Conservation (phyloP, 1,140 invertebrate genomes). For the Apis mellifera region Amel_HAv3.1 CM009943.2:9640501-9641000, state of each 20-base stretch:
- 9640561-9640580: no score
- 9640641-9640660: slow-evolving; percentile 12
- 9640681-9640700: slow-evolving; percentile 32
- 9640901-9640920: no score
- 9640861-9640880: no score
- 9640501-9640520: slow-evolving; percentile 4
- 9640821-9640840: background rate
- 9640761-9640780: background rate
- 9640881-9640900: no score
- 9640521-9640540: slow-evolving; percentile 35
- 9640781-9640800: background rate
- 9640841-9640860: background rate
- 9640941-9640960: no score
- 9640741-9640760: background rate
- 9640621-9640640: slow-evolving; percentile 3
- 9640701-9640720: slow-evolving; percentile 39
- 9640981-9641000: no score
- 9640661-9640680: slow-evolving; percentile 29
- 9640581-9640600: no score
- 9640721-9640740: slow-evolving; percentile 23
- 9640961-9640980: no score
- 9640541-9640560: slow-evolving; percentile 20
- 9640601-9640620: background rate
- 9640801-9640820: slow-evolving; percentile 2
- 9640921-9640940: no score